Conservation (phyloP, 2,888 invertebrate species). For the Drosophila setosimentum region DNA sequence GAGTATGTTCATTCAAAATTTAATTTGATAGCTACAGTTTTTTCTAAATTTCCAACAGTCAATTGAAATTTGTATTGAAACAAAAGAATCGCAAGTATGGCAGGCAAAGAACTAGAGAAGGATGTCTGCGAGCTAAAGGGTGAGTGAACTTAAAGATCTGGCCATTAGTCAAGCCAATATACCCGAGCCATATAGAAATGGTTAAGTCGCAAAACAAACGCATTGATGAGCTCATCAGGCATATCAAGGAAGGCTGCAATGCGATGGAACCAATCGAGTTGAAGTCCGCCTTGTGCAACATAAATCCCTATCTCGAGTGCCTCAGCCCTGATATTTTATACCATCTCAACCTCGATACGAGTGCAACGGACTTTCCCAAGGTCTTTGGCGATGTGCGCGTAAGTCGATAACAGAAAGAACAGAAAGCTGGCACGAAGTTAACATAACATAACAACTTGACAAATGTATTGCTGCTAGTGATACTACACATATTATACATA, state of each 20-base stretch:
- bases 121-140: conserved; percentile 48
- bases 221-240: conserved; percentile 46
- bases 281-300: conserved; percentile 15
- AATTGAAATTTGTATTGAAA: not conserved
- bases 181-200: conserved; percentile 35
- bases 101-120: conserved; percentile 1
- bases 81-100: conserved; percentile 15
- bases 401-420: conserved; percentile 62
- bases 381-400: conserved; percentile 98
- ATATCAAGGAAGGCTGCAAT: conserved; percentile 40
- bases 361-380: conserved; percentile 93
- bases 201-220: conserved; percentile 55
- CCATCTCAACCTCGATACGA: conserved; percentile 93
- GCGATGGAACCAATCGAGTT: not conserved
- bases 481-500: not conserved
- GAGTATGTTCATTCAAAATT: conserved; percentile 1
- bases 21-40: not conserved
- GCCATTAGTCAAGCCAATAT: not conserved
- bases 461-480: not conserved
- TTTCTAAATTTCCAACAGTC: not conserved
- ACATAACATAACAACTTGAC: not conserved
- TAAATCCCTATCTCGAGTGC: conserved; percentile 91
- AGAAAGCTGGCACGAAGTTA: not conserved
- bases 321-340: conserved; percentile 96
- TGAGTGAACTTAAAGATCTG: conserved; percentile 2